Evolutionary conservation across 35 echinoderm and acorn worm genomes (phyloP).

Genomic region (Holothuria glaberrima): DNA sequence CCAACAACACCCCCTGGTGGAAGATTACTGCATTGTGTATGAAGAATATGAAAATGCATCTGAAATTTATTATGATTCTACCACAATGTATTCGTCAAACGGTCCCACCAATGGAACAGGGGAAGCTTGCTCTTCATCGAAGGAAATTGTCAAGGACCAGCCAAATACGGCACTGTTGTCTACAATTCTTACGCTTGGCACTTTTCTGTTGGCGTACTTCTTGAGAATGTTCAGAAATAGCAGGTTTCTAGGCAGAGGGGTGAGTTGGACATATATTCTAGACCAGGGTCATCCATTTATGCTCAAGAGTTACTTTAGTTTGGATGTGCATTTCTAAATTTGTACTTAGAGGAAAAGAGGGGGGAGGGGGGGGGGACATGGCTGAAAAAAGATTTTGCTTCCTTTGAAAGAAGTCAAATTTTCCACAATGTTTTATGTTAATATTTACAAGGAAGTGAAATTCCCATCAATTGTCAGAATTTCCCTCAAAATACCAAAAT

Average conservation of each 20-base stretch:
- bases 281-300: no score
- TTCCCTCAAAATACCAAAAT: neutral
- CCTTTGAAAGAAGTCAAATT: no score
- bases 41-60: neutral
- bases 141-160: constrained; percentile 7
- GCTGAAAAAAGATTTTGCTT: no score
- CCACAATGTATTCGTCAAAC: neutral
- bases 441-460: no score
- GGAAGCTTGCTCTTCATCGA: constrained; percentile 30
- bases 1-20: constrained; percentile 58
- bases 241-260: constrained; percentile 77
- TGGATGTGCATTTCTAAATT: no score
- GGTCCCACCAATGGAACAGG: constrained; percentile 33
- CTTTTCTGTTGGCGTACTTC: constrained; percentile 92
- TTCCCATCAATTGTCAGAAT: no score
- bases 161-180: constrained; percentile 92
- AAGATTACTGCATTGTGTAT: constrained; percentile 56
- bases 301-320: no score
- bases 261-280: constrained; percentile 35
- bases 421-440: no score
- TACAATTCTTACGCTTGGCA: constrained; percentile 83
- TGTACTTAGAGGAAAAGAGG: no score
- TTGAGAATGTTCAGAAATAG: constrained; percentile 82
- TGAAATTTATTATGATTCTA: neutral
- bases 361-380: no score